Conservation (phyloP, 2,113 vertebrate species). For the Pyxicephalus adspersus region DNA sequence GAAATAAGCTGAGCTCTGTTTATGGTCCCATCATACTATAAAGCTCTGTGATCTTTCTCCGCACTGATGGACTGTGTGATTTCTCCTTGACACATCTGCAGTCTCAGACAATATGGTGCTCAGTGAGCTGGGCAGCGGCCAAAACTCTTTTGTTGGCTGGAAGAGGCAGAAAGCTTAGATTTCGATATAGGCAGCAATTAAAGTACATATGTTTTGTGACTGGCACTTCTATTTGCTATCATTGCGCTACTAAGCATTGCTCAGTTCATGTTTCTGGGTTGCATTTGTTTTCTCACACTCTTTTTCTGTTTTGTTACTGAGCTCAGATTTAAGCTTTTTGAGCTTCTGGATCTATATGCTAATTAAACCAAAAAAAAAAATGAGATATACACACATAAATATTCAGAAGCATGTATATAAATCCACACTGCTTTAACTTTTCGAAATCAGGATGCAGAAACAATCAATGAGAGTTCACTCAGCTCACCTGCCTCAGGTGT, state of each 20-base stretch:
- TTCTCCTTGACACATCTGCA: conserved; percentile 53
- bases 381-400: no score
- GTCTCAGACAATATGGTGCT: conserved; percentile 52
- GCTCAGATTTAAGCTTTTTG: no score
- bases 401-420: no score
- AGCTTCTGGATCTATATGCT: no score
- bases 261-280: not conserved
- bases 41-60: conserved; percentile 43
- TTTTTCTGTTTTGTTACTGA: not conserved
- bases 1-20: conserved; percentile 19
- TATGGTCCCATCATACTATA: conserved; percentile 32
- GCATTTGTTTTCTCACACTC: not conserved
- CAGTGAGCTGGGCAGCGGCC: conserved; percentile 46
- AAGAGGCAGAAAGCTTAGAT: conserved; percentile 26
- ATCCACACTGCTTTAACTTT: no score
- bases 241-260: not conserved
- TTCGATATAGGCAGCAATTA: conserved; percentile 40
- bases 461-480: no score
- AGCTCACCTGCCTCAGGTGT: no score
- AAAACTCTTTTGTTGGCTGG: conserved; percentile 16
- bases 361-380: no score
- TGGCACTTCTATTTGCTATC: not conserved
- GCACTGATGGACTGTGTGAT: conserved; percentile 35
- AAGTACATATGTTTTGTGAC: conserved; percentile 12
- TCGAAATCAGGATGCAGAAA: no score